phyloP scores from a whole-genome alignment of 2,888 invertebrate species.

The Troides aeacus region DNA sequence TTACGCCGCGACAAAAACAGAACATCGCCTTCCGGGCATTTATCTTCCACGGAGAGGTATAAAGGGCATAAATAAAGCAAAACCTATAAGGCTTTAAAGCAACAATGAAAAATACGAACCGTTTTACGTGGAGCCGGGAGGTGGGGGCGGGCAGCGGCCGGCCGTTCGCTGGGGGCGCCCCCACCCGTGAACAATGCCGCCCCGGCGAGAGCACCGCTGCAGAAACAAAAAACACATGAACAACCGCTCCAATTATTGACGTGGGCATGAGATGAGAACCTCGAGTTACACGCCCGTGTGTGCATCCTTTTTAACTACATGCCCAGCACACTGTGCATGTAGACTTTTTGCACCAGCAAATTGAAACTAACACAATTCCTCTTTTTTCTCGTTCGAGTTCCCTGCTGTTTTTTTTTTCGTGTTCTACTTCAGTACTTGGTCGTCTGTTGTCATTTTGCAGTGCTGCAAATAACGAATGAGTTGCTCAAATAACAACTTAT shows the following conservation, averaged over 20 bases:
- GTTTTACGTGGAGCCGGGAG: conserved; percentile 64
- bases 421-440: conserved; percentile 13
- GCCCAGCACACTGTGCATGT: conserved; percentile 7
- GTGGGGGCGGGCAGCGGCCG: conserved; percentile 43
- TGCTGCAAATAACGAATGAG: conserved; percentile 10
- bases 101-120: conserved; percentile 80
- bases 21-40: conserved; percentile 66
- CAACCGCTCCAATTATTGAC: conserved; percentile 78
- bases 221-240: conserved; percentile 72
- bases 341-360: conserved; percentile 27
- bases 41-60: conserved; percentile 71
- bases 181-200: conserved; percentile 66
- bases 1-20: conserved; percentile 64
- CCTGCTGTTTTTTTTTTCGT: conserved; percentile 2
- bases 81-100: conserved; percentile 78
- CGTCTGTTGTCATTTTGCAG: conserved; percentile 17
- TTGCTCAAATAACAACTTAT: not conserved
- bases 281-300: conserved; percentile 44
- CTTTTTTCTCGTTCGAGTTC: conserved; percentile 17
- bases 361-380: conserved; percentile 30
- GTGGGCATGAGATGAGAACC: conserved; percentile 66
- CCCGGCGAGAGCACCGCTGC: conserved; percentile 68
- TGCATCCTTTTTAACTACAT: conserved; percentile 30
- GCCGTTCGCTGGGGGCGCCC: conserved; percentile 44
- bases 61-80: conserved; percentile 77